phyloP scores from a whole-genome alignment of 2,888 invertebrate genomes.

The Parelbella ahira region DNA sequence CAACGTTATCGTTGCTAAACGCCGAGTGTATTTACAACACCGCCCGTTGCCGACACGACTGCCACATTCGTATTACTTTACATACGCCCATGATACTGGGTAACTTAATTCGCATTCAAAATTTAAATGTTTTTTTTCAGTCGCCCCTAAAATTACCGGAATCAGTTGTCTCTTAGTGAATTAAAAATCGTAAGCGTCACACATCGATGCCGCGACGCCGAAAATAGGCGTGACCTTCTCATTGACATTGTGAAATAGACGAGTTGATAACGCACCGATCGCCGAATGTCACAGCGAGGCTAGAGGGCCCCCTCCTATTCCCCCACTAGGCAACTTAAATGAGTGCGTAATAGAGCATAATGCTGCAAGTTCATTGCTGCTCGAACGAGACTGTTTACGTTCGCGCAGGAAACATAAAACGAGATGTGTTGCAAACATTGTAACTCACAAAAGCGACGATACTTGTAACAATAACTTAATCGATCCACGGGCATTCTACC shows the following conservation, averaged over 20 bases:
- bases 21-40: constrained; percentile 77
- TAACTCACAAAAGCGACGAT: constrained; percentile 5
- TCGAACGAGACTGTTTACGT: constrained; percentile 32
- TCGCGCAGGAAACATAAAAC: constrained; percentile 21
- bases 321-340: constrained; percentile 49
- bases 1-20: constrained; percentile 80
- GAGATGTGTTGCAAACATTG: constrained; percentile 21
- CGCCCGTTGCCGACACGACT: constrained; percentile 68
- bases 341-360: constrained; percentile 41
- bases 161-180: constrained; percentile 13
- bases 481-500: constrained; percentile 52
- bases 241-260: constrained; percentile 81
- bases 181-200: constrained; percentile 36
- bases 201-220: constrained; percentile 56
- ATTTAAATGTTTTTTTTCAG: constrained; percentile 12
- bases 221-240: constrained; percentile 79
- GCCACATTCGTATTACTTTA: constrained; percentile 37
- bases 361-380: constrained; percentile 54
- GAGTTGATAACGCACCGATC: constrained; percentile 74
- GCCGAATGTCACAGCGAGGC: constrained; percentile 77
- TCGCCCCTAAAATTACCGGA: constrained; percentile 15
- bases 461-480: constrained; percentile 37
- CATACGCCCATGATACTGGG: constrained; percentile 16
- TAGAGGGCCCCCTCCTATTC: constrained; percentile 60
- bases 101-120: constrained; percentile 10